A percentile compares a stretch with the other conserved stretches of the same genome.
Conservation (phyloP, 2,888 invertebrate species). For the Macaria notata region DNA sequence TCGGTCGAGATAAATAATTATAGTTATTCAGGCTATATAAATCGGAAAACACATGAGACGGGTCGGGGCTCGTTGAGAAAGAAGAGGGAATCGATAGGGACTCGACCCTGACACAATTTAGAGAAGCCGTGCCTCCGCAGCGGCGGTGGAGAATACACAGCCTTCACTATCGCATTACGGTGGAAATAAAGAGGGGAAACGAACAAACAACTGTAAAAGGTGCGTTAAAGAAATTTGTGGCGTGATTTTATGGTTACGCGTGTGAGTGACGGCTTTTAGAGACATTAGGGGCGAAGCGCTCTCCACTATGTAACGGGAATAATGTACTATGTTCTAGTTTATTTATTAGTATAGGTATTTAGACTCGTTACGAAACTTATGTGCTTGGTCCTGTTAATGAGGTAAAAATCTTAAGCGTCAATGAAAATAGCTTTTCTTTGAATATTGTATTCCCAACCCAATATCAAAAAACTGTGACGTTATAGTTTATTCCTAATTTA, state of each 20-base stretch:
- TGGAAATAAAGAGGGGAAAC: conserved; percentile 46
- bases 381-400: no score
- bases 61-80: conserved; percentile 62
- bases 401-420: no score
- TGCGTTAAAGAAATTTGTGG: conserved; percentile 1
- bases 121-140: conserved; percentile 62
- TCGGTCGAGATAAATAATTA: conserved; percentile 46
- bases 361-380: no score
- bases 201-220: conserved; percentile 44
- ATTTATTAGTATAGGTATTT: no score
- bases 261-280: no score
- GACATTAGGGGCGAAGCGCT: no score
- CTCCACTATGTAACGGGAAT: no score
- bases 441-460: no score
- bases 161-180: conserved; percentile 55
- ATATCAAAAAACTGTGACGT: no score
- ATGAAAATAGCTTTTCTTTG: no score
- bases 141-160: conserved; percentile 69
- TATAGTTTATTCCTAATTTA: no score
- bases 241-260: not conserved
- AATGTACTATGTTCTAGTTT: no score
- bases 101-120: conserved; percentile 78
- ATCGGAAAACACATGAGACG: conserved; percentile 61
- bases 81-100: conserved; percentile 73
- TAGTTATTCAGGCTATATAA: conserved; percentile 52